Base-by-base conservation (phyloP, 2,113 vertebrate genomes). In the Salvelinus alpinus region DNA sequence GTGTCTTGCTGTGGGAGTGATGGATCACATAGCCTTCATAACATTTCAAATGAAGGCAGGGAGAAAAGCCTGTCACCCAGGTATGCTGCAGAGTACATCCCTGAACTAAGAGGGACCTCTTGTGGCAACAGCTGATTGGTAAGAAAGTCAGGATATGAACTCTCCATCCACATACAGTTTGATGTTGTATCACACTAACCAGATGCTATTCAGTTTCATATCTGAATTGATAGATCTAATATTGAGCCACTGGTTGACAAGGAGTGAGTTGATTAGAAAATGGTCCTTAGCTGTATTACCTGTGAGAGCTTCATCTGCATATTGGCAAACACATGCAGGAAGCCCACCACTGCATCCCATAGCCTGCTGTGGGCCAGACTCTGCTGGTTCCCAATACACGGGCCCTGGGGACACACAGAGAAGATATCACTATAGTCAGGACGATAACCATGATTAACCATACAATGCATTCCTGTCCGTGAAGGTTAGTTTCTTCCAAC, bases 281-380 rank as follows among this genome's bases (percentile, higher is more conserved):
- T 14, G 18, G 3, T 22, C 4, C 4, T 70, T 70, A 4, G 27
- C 8, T 68, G 67, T 51, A 67, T 68, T 95, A 97, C 97, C 97
- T 99, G 97, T 57, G 97, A 99, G 69, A 99, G 93, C 89, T 99
- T 99, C 97, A 99, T 99, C 90, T 99, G 97, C 97, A 99, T 98
- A 88, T 99, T 99, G 77, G 97, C 97, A 91, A 99, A 99, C 22
- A 99, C 97, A 14, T 99, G 97, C 79, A 99, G 92, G 86, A 99
- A 99, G 75, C 97, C 97, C 71, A 99, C 97, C 80, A 99, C 96
- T 2, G 97, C 97, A 47, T 99, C 97, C 97, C 97, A 99, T 66
- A 98, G 90, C 85, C 97, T 93, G 78, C 97, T 99, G 77, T 99
- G 97, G 77, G 97, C 97, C 89, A 99, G 91, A 86, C 97, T 98